phyloP scores from a whole-genome alignment of 1,140 invertebrate species.

The Vollenhovia emeryi region DNA sequence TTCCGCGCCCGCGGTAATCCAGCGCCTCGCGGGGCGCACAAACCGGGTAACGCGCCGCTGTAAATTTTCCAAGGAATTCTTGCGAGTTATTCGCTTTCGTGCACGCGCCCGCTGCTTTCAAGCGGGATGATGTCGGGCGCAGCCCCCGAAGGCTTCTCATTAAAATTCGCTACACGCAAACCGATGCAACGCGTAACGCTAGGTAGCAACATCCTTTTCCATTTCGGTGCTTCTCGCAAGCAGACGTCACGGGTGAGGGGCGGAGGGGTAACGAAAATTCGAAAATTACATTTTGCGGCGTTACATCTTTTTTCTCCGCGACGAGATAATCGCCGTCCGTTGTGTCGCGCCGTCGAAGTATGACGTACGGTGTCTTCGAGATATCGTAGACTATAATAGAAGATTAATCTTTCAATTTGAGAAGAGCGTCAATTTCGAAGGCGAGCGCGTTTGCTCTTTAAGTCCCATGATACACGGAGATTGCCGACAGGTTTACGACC shows the following conservation, averaged over 20 bases:
- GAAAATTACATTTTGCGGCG: background rate
- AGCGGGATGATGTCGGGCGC: conserved; percentile 22
- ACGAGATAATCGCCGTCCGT: background rate
- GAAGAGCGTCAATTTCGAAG: background rate
- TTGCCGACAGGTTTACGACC: conserved; percentile 39
- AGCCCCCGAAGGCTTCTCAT: conserved; percentile 47
- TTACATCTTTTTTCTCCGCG: background rate
- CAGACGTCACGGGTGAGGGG: background rate
- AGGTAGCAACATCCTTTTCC: conserved; percentile 25
- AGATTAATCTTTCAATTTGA: background rate
- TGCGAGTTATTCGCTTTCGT: conserved; percentile 45
- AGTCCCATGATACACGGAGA: conserved; percentile 17
- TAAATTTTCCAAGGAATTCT: conserved; percentile 69
- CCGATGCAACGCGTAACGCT: conserved; percentile 3
- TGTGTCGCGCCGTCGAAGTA: background rate
- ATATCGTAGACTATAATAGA: background rate
- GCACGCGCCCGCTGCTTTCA: conserved; percentile 34
- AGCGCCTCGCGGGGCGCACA: conserved; percentile 43
- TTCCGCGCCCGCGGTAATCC: conserved; percentile 63
- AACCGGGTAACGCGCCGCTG: conserved; percentile 60
- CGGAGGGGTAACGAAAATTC: background rate
- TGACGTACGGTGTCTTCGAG: too few relatives aligned
- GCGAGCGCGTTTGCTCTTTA: conserved; percentile 4
- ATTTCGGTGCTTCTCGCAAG: conserved; percentile 11
- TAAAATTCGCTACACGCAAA: conserved; percentile 46